Base-by-base conservation (phyloP, 2,113 vertebrate species). In the Percina caprodes region DNA sequence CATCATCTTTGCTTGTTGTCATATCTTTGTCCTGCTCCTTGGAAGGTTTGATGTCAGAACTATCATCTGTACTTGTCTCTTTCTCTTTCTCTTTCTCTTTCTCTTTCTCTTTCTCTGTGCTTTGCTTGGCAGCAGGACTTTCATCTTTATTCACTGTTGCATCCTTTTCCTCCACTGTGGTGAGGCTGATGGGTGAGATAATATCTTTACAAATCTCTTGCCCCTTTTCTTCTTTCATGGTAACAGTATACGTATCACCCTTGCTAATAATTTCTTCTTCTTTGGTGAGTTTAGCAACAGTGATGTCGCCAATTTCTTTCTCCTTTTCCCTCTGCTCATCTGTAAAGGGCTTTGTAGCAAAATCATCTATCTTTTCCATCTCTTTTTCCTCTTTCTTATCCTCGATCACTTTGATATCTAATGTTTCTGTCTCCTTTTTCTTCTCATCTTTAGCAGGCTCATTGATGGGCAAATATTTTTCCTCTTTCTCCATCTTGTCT, bases 391-490 rank as follows among this genome's bases (percentile, higher is more conserved):
- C 73, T 77, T 84, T 87, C n/a, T 69, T 66, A 42, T 96, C 96
- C 58, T 80, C 61, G 0, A 5, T 49, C 7, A 30, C 30, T 77
- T 82, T 77, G 6, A 86, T 26, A n/a, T 77, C 78, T 30, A 13
- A 51, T 60, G 5, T 61, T 67, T 72, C 84, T 6, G 12, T 30
- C 39, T 74, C 74, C 24, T 73, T 76, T 73, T 79, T 69, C 74
- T 85, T 89, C 51, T 96, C 95, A 5, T 96, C 96, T 11, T 79
- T 33, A 56, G 30, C 4, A 16, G 69, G 49, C 46, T 72, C 74
- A 18, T 1, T 42, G 39, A 78, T 14, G 12, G 61, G 5, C 2
- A 59, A 1, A 16, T 77, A 77, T 46, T 63, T 65, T 69, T 14
- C 14, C 35, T 89, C 86, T 51, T 66, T 54, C 51, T 80, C 70